Evolutionary conservation across 2,888 invertebrate genomes (phyloP), one percentile per base, ranked within the genome.

Genomic region (Sminthurides aquaticus): DNA sequence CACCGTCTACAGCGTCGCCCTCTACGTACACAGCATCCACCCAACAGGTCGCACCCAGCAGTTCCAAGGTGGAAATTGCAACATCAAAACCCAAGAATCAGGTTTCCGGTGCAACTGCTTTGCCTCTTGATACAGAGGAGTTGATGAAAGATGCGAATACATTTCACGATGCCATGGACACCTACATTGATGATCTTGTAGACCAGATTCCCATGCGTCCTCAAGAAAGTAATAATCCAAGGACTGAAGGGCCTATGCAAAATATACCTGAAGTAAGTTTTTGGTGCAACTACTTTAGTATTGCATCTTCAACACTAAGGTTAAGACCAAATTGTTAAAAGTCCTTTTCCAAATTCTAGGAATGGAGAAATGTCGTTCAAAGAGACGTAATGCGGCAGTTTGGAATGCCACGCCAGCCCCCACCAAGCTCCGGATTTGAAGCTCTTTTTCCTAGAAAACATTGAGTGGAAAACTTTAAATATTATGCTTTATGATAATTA

Each of bases 321-420:
- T 56, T 5, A 56, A 25, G 15, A 22, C 25, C 56, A 24, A 11
- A 18, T 58, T 58, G 28, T 60, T 52, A 34, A 58, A 54, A 60
- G 49, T 57, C 26, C 28, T 54, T 54, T 74, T 76, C n/a, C n/a
- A n/a, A n/a, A n/a, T n/a, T 75, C 2, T 74, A 85, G 84, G 87
- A 88, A 69, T 95, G 94, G 95, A 87, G 92, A 68, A 91, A 93
- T 8, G 87, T 93, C 70, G 89, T 96, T 70, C 84, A 88, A 8
- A 84, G 87, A 66, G 95, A 96, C 79, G 83, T 87, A 58, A 84
- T 86, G 74, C 81, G 84, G 64, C 93, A 92, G 79, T 81, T 86
- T 61, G 79, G 84, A 58, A 84, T 85, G 68, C 77, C 25, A 1
- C 34, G 27, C 20, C 49, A 57, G 22, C 54, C 52, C 27, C 54